Percentiles rank a stretch among this genome's conserved stretches.
phyloP scores from a whole-genome alignment of 2,888 invertebrate species.

The Drosophila buzzatii region DNA sequence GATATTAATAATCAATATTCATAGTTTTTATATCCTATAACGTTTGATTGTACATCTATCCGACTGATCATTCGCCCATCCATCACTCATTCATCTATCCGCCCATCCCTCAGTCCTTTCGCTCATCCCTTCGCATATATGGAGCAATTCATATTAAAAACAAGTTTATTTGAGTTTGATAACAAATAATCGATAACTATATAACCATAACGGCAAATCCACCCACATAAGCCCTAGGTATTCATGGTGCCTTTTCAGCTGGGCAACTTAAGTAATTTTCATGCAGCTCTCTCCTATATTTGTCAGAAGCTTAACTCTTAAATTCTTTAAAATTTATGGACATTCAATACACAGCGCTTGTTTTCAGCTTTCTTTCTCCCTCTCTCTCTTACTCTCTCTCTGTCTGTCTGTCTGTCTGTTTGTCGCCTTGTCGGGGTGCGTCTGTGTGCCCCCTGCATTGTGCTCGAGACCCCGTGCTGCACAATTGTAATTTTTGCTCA shows the following conservation, averaged over 20 bases:
- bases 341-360: constrained; percentile 53
- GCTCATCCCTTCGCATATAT: no score
- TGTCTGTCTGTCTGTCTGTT: background rate
- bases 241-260: constrained; percentile 2
- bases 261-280: constrained; percentile 21
- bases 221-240: background rate
- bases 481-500: constrained; percentile 75
- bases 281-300: constrained; percentile 47
- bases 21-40: no score
- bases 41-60: no score
- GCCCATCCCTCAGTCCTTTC: no score
- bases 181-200: background rate
- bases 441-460: constrained; percentile 11
- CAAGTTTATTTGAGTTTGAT: no score
- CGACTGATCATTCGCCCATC: no score
- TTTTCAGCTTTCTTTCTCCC: background rate
- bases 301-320: constrained; percentile 53
- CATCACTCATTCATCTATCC: no score
- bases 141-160: no score
- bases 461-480: constrained; percentile 36
- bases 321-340: constrained; percentile 67
- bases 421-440: background rate
- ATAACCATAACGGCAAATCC: background rate
- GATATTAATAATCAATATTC: no score
- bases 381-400: background rate